These are phyloP conservation scores for Henricia sp. DNA, from an alignment of 53 echinoderm and acorn worm species.

Conservation along the genomic window DNA sequence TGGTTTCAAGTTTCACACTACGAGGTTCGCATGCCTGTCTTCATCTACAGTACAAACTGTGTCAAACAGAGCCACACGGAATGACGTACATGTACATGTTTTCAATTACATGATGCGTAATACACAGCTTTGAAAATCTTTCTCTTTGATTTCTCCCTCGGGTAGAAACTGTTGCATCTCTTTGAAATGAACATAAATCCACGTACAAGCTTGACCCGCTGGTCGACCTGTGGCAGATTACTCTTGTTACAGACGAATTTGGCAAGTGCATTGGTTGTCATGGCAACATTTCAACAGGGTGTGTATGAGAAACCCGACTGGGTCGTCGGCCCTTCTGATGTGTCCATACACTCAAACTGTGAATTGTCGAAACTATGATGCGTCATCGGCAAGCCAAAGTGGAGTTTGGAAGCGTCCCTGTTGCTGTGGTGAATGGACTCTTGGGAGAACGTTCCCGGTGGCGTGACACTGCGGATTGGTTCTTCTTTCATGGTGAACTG, in stretches of 20 bases:
- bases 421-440: constrained; percentile 43
- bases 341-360: constrained; percentile 89
- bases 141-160: too few relatives aligned
- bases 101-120: too few relatives aligned
- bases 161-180: too few relatives aligned
- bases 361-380: constrained; percentile 66
- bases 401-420: constrained; percentile 40
- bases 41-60: too few relatives aligned
- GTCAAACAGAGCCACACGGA: too few relatives aligned
- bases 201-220: not conserved
- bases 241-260: constrained; percentile 21
- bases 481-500: constrained; percentile 84
- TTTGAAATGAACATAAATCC: too few relatives aligned
- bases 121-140: too few relatives aligned
- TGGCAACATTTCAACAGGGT: constrained; percentile 67
- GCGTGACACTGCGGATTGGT: constrained; percentile 58
- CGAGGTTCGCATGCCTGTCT: too few relatives aligned
- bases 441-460: constrained; percentile 52
- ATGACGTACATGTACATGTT: too few relatives aligned
- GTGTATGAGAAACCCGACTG: constrained; percentile 76
- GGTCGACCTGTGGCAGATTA: not conserved
- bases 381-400: constrained; percentile 39
- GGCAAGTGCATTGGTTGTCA: constrained; percentile 30
- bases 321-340: constrained; percentile 74
- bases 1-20: too few relatives aligned